phyloP scores from a whole-genome alignment of 2,888 invertebrate genomes.

The Lasioglossum lativentre region DNA sequence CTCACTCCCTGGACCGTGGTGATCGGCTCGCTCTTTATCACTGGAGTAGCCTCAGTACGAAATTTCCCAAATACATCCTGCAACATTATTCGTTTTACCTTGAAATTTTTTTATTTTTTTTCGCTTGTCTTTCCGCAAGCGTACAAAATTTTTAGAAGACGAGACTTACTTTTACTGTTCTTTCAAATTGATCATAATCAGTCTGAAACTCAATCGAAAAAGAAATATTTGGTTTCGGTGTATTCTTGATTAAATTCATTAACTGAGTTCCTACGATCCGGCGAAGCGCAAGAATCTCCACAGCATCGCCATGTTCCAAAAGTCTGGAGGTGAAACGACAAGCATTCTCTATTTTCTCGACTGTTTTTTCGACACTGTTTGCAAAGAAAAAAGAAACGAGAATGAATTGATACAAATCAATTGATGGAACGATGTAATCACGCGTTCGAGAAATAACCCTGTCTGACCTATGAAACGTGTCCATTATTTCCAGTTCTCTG shows the following conservation, averaged over 20 bases:
- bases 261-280: conserved; percentile 92
- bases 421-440: background rate
- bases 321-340: conserved; percentile 93
- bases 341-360: conserved; percentile 94
- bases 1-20: conserved; percentile 85
- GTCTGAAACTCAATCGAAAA: conserved; percentile 93
- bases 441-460: background rate
- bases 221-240: conserved; percentile 92
- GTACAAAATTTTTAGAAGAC: background rate
- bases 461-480: conserved; percentile 89
- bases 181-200: conserved; percentile 92
- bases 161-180: conserved; percentile 86
- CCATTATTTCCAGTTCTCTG: conserved; percentile 95
- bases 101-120: background rate
- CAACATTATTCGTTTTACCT: conserved; percentile 28
- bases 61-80: conserved; percentile 91
- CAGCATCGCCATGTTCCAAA: conserved; percentile 93
- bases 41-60: conserved; percentile 87
- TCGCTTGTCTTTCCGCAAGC: background rate
- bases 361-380: conserved; percentile 90
- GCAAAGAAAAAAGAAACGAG: conserved; percentile 57
- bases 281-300: conserved; percentile 93
- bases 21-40: conserved; percentile 85
- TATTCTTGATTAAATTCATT: conserved; percentile 91
- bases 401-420: background rate